These are phyloP conservation scores for Tipula unca DNA, from an alignment of 2,888 invertebrate genomes.

Conservation along the genomic window DNA sequence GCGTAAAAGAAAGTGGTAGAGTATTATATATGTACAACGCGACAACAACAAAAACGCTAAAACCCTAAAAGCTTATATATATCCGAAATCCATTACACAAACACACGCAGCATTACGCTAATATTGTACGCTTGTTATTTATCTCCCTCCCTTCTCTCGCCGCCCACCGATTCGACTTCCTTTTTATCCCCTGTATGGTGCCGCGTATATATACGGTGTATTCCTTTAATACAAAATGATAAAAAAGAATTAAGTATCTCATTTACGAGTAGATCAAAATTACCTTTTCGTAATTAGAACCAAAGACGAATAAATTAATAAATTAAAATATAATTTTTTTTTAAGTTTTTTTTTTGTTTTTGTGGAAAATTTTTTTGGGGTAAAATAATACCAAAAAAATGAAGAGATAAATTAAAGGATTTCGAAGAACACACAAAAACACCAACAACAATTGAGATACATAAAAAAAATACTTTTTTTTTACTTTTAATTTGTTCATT, in stretches of 20 bases:
- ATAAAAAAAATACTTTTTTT: not conserved
- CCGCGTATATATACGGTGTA: no score
- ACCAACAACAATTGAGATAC: not conserved
- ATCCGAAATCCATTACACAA: not conserved
- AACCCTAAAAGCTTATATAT: not conserved
- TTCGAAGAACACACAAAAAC: not conserved
- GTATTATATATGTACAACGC: not conserved
- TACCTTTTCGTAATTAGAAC: not conserved
- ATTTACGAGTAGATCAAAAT: conserved; percentile 14
- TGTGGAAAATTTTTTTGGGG: not conserved
- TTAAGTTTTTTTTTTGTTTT: not conserved
- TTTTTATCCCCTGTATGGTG: not conserved
- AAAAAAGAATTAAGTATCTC: conserved; percentile 14
- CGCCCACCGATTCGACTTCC: not conserved
- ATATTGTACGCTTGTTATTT: no score
- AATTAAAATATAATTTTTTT: not conserved
- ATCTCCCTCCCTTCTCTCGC: no score
- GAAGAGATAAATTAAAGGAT: not conserved
- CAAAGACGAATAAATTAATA: conserved; percentile 14
- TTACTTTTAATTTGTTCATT: conserved; percentile 2
- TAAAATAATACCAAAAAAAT: not conserved
- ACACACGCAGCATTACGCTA: not conserved
- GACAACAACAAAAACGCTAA: not conserved
- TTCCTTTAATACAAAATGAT: not conserved
- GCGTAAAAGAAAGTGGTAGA: not conserved